Conservation (phyloP, 2,888 invertebrate species). For the Drosophila borborema region DNA sequence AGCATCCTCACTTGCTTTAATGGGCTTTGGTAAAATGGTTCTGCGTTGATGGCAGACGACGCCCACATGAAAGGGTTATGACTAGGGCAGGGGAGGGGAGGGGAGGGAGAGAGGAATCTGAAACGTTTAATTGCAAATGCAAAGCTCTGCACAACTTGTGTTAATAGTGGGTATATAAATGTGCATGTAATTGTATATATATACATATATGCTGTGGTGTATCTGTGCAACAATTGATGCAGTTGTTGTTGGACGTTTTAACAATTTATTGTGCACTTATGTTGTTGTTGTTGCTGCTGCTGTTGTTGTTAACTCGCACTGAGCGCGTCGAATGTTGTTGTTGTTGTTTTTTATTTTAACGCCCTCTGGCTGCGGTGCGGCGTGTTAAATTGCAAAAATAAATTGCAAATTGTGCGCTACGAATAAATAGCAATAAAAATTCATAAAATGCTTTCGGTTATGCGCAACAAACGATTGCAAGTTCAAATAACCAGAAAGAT, state of each 20-base stretch:
- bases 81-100: no score
- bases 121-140: slow-evolving; percentile 81
- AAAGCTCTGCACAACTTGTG: slow-evolving; percentile 45
- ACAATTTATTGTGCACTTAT: slow-evolving; percentile 74
- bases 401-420: slow-evolving; percentile 74
- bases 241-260: slow-evolving; percentile 66
- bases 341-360: slow-evolving; percentile 15
- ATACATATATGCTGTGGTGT: slow-evolving; percentile 1
- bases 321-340: slow-evolving; percentile 49
- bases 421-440: slow-evolving; percentile 80
- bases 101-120: neutral
- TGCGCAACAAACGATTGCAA: slow-evolving; percentile 58
- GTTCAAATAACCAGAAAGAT: slow-evolving; percentile 64
- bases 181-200: slow-evolving; percentile 17
- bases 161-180: slow-evolving; percentile 29
- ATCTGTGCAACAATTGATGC: slow-evolving; percentile 45
- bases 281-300: slow-evolving; percentile 54
- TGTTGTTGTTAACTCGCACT: slow-evolving; percentile 63
- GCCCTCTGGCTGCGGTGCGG: slow-evolving; percentile 34
- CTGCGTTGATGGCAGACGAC: slow-evolving; percentile 9
- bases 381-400: slow-evolving; percentile 81
- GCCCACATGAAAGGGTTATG: neutral
- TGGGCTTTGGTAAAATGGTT: slow-evolving; percentile 4
- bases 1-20: slow-evolving; percentile 1
- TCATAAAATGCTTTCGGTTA: slow-evolving; percentile 76